A percentile compares a stretch with the other conserved stretches of the same genome.
Conservation (phyloP, 2,888 invertebrate genomes). For the Tenthredo amoena region DNA sequence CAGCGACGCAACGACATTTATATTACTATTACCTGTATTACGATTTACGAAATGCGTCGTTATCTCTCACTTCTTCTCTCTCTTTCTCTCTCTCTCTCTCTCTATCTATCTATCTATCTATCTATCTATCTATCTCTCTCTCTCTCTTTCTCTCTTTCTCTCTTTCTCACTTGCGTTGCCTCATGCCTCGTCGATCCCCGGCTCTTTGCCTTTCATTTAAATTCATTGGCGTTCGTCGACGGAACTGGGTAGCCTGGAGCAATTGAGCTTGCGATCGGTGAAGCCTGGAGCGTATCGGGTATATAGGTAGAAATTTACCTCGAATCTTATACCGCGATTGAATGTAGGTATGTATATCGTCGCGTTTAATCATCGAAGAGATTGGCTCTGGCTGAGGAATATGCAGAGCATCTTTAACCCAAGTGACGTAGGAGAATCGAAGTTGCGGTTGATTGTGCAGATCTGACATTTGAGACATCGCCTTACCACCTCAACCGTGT, state of each 20-base stretch:
- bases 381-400: not conserved
- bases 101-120: no score
- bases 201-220: slow-evolving; percentile 48
- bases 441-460: not conserved
- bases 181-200: slow-evolving; percentile 40
- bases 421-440: not conserved
- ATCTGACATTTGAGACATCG: not conserved
- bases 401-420: not conserved
- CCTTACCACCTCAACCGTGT: not conserved
- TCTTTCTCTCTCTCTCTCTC: no score
- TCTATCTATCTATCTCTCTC: no score
- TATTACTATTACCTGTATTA: slow-evolving; percentile 5
- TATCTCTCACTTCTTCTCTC: slow-evolving; percentile 11
- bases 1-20: not conserved
- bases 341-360: not conserved
- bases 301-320: not conserved
- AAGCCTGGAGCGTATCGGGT: not conserved
- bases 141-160: slow-evolving; percentile 46
- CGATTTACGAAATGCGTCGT: slow-evolving; percentile 15
- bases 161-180: slow-evolving; percentile 43
- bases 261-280: not conserved
- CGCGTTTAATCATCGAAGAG: not conserved
- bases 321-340: not conserved
- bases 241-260: not conserved
- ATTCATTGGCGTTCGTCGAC: slow-evolving; percentile 36